Evolutionary conservation across 1,140 invertebrate species (phyloP).

Genomic region (Colletes gigas): DNA sequence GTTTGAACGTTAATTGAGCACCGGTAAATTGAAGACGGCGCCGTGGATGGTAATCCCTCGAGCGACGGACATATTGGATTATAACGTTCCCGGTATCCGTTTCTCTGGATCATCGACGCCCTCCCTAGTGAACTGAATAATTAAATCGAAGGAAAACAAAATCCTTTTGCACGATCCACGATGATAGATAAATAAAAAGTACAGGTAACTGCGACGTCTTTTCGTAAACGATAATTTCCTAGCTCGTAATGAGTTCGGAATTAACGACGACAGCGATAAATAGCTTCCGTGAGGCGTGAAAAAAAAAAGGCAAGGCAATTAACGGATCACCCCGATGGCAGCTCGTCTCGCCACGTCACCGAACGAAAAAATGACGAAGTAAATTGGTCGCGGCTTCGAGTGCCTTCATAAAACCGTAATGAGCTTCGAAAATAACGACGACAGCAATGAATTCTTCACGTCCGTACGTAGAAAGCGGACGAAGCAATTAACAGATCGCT

Average conservation of each 20-base stretch:
- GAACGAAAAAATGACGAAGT: conserved; percentile 1
- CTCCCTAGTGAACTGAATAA: too few species aligned
- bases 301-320: background rate
- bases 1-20: background rate
- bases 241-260: background rate
- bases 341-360: background rate
- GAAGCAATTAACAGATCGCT: conserved; percentile 39
- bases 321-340: background rate
- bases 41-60: background rate
- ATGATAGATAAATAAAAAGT: too few species aligned
- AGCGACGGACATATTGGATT: background rate
- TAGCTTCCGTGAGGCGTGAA: too few species aligned
- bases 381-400: background rate
- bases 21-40: background rate
- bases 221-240: background rate
- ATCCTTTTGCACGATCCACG: too few species aligned
- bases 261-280: background rate
- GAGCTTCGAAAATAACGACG: conserved; percentile 29
- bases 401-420: background rate
- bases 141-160: too few species aligned
- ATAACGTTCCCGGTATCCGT: too few species aligned
- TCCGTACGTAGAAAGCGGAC: background rate
- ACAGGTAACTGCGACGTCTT: too few species aligned
- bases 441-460: conserved; percentile 4
- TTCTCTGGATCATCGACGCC: too few species aligned